Base-by-base conservation (phyloP, 2,888 invertebrate species). In the Perizoma flavofasciatum region DNA sequence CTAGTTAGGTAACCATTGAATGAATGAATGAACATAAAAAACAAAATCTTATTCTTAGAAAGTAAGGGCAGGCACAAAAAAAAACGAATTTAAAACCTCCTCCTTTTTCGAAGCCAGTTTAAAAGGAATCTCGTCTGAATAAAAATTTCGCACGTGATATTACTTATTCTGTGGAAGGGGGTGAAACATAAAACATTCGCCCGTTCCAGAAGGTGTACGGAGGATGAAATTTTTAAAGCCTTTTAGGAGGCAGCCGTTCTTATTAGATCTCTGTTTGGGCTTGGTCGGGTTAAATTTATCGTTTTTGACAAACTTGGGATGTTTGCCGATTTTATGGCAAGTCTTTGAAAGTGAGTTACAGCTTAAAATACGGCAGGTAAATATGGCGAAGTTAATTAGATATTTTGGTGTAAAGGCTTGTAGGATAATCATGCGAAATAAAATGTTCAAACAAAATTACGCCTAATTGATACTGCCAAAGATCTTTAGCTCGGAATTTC, bases 211-310 rank as follows among this genome's bases (percentile, higher is more conserved):
- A 72, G 70, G 76, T 75, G 73, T 69, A 71, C 67, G 71, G 70
- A 71, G 75, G 78, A 80, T 88, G 82, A 85, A 86, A 85, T 81
- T 85, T 85, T 86, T 83, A 88, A 84, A 82, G 77, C 80, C 78
- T 80, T 73, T 79, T 74, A 77, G 75, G 74, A 47, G 56, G 65
- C 37, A 55, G 51, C 59, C 50, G 53, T 65, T 67, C 63, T 67
- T 67, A 67, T 65, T 65, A 60, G 65, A 63, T 58, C 63, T 50
- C 11, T 45, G 58, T 56, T 49, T 49, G 56, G 49, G 54, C 52
- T 45, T 34, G 59, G 59, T 67, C 49, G 59, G 59, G 63, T 60
- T 59, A 61, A 66, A 65, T 67, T 63, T 65, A 65, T 65, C 62
- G 67, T 49, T 67, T 66, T 55, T 53, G 61, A 58, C 55, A 60